Conservation (phyloP, 1,140 invertebrate genomes). For the Druon quercuslanigerum region DNA sequence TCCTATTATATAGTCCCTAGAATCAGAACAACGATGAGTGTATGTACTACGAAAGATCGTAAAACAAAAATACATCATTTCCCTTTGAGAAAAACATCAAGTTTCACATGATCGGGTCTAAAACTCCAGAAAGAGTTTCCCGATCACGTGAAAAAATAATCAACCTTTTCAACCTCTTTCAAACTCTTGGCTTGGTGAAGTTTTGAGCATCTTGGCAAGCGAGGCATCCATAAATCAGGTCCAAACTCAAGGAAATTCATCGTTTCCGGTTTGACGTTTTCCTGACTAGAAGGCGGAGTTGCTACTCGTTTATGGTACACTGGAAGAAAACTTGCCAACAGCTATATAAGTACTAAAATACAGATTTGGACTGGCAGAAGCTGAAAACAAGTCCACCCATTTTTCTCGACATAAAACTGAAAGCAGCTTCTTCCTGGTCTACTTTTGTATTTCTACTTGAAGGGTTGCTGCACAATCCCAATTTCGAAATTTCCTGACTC, state of each 20-base stretch:
- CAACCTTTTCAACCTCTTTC: too few species aligned
- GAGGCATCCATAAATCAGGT: constrained; percentile 1
- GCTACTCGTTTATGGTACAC: not conserved
- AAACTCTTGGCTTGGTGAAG: not conserved
- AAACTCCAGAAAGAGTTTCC: not conserved
- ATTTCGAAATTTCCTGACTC: too few species aligned
- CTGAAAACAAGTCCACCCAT: not conserved
- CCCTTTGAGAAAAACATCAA: not conserved
- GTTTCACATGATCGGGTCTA: not conserved
- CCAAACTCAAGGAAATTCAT: not conserved
- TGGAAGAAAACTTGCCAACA: not conserved
- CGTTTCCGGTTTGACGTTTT: not conserved
- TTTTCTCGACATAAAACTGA: not conserved
- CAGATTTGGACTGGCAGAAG: not conserved
- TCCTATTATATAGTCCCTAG: too few species aligned
- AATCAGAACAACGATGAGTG: too few species aligned
- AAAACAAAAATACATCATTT: not conserved
- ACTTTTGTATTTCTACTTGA: too few species aligned
- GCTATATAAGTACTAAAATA: not conserved
- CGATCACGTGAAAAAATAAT: too few species aligned
- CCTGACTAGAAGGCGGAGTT: not conserved
- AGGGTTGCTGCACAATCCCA: too few species aligned
- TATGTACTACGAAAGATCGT: not conserved
- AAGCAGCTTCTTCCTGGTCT: too few species aligned
- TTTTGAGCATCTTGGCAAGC: not conserved